Conservation (phyloP, 1,140 invertebrate genomes). For the Neodiprion fabricii region DNA sequence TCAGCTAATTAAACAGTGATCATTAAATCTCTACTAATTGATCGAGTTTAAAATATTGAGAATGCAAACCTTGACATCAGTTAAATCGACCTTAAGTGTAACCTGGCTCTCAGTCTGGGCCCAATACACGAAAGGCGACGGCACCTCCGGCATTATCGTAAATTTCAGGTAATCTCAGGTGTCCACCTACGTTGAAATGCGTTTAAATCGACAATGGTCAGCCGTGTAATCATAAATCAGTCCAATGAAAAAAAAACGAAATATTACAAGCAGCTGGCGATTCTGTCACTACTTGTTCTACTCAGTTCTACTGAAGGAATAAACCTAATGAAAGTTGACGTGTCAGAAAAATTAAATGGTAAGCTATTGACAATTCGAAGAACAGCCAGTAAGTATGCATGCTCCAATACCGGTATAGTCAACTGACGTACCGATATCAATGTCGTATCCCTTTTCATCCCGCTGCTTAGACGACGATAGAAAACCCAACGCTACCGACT, state of each 20-base stretch:
- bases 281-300: background rate
- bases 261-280: background rate
- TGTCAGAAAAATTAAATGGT: too few species aligned
- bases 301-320: too few species aligned
- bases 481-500: too few species aligned
- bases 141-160: slow-evolving; percentile 45
- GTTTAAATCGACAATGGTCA: background rate
- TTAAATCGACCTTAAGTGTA: slow-evolving; percentile 83
- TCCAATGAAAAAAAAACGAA: too few species aligned
- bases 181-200: background rate
- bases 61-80: slow-evolving; percentile 73
- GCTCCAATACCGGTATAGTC: too few species aligned
- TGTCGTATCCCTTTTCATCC: too few species aligned
- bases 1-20: background rate
- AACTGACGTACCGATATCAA: too few species aligned
- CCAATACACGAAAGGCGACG: slow-evolving; percentile 92
- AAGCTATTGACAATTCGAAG: too few species aligned
- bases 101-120: slow-evolving; percentile 82
- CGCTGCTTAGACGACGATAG: too few species aligned
- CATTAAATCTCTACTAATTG: background rate
- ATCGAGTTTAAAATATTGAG: slow-evolving; percentile 16
- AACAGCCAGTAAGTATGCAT: too few species aligned
- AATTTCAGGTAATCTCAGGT: background rate
- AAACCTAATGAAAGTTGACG: too few species aligned
- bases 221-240: background rate